A percentile compares a stretch with the other conserved stretches of the same genome.
phyloP scores from a whole-genome alignment of 1,140 invertebrate species.

The Gerris buenoi region DNA sequence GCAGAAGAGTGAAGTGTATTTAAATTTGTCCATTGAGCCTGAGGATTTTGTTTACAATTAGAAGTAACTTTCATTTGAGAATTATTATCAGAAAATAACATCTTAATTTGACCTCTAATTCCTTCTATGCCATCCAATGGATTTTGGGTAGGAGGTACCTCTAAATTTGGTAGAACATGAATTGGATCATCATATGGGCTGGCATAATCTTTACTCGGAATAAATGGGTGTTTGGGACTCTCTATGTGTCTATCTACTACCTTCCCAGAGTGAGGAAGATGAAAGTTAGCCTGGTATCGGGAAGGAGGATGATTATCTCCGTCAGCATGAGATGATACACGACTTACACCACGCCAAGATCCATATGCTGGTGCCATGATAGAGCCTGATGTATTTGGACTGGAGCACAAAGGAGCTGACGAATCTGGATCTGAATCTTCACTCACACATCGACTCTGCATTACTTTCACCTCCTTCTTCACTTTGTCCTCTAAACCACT shows the following conservation, averaged over 20 bases:
- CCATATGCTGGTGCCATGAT: not conserved
- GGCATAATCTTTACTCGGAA: too few species aligned
- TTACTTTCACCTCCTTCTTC: not conserved
- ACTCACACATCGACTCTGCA: not conserved
- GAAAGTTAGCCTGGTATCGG: too few species aligned
- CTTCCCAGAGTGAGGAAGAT: too few species aligned
- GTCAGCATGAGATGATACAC: not conserved
- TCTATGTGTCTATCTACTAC: too few species aligned
- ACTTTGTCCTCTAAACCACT: not conserved
- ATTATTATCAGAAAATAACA: not conserved
- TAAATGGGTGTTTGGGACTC: too few species aligned
- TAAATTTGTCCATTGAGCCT: not conserved
- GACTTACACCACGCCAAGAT: not conserved
- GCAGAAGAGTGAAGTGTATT: not conserved
- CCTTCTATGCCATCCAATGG: not conserved
- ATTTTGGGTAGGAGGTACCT: not conserved
- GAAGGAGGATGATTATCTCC: too few species aligned
- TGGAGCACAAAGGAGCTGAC: not conserved
- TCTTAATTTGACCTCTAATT: not conserved
- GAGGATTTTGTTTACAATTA: too few species aligned
- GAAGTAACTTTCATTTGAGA: not conserved
- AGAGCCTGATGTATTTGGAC: not conserved
- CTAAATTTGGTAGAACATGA: not conserved
- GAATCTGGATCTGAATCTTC: not conserved
- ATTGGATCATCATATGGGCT: not conserved